Conservation (phyloP, 1,140 invertebrate genomes). For the Sinonovacula constricta region DNA sequence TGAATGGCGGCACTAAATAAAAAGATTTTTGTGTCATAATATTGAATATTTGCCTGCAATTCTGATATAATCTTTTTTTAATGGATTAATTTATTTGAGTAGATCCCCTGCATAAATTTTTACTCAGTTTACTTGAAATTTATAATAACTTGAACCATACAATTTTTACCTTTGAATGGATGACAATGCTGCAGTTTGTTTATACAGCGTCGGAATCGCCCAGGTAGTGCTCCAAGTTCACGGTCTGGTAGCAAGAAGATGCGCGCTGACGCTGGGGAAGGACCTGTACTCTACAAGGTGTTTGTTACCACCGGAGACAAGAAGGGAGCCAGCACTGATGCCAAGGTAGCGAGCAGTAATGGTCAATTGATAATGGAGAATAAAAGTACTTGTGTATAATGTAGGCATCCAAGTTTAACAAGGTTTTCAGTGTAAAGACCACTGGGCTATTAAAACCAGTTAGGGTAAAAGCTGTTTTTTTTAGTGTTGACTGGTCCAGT, state of each 20-base stretch:
- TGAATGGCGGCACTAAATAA: too few species aligned
- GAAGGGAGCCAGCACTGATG: conserved; percentile 75
- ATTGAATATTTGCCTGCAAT: too few species aligned
- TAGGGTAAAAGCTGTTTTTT: neutral
- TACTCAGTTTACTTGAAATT: neutral
- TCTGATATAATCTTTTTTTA: too few species aligned
- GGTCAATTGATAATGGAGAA: neutral
- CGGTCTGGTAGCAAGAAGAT: conserved; percentile 28
- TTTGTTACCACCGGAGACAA: conserved; percentile 75
- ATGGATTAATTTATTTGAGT: neutral
- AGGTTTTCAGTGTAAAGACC: too few species aligned
- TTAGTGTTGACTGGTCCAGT: neutral
- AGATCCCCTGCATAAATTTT: neutral
- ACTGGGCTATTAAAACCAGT: too few species aligned
- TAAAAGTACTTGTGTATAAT: neutral
- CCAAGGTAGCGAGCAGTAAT: conserved; percentile 64
- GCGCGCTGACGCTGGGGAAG: conserved; percentile 46
- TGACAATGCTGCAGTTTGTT: neutral
- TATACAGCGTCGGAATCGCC: conserved; percentile 24
- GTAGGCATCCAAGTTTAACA: too few species aligned
- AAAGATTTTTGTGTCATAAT: too few species aligned
- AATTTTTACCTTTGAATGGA: neutral
- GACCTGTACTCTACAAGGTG: conserved; percentile 74
- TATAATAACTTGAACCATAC: neutral
- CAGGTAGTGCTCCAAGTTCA: conserved; percentile 56